Conservation (phyloP, 2,888 invertebrate species). For the Trichogramma dendrolimi region DNA sequence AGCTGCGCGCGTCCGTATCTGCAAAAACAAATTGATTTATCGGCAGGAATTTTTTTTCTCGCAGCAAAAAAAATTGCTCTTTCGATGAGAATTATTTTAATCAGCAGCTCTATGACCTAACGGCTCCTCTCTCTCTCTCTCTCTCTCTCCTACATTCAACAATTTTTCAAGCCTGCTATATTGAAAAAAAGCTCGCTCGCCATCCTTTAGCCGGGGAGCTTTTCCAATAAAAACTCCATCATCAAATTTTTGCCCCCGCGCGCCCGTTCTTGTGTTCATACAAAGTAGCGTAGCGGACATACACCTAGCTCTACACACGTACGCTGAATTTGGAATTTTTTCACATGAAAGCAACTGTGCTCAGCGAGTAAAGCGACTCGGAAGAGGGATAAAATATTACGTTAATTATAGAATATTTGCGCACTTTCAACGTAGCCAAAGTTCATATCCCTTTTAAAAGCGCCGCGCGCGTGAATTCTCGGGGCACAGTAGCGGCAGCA, state of each 20-base stretch:
- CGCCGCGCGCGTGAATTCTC: slow-evolving; percentile 9
- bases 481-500: not conserved
- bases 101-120: slow-evolving; percentile 10
- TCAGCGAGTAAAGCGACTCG: slow-evolving; percentile 2
- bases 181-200: too few species aligned
- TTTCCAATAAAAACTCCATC: slow-evolving; percentile 16
- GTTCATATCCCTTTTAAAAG: slow-evolving; percentile 25
- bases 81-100: slow-evolving; percentile 17
- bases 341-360: slow-evolving; percentile 34
- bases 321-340: slow-evolving; percentile 37
- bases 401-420: slow-evolving; percentile 40
- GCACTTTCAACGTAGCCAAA: slow-evolving; percentile 10
- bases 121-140: slow-evolving; percentile 17
- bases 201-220: too few species aligned
- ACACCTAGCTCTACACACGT: not conserved
- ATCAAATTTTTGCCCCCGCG: slow-evolving; percentile 13
- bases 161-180: not conserved
- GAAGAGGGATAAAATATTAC: slow-evolving; percentile 38
- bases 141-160: slow-evolving; percentile 13
- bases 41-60: slow-evolving; percentile 1
- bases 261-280: slow-evolving; percentile 7
- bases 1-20: too few species aligned
- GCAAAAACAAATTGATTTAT: slow-evolving; percentile 13
- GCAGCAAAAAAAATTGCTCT: slow-evolving; percentile 1
- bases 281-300: not conserved